Evolutionary conservation across 2,888 invertebrate genomes (phyloP).

Genomic region (Notodonta dromedarius): DNA sequence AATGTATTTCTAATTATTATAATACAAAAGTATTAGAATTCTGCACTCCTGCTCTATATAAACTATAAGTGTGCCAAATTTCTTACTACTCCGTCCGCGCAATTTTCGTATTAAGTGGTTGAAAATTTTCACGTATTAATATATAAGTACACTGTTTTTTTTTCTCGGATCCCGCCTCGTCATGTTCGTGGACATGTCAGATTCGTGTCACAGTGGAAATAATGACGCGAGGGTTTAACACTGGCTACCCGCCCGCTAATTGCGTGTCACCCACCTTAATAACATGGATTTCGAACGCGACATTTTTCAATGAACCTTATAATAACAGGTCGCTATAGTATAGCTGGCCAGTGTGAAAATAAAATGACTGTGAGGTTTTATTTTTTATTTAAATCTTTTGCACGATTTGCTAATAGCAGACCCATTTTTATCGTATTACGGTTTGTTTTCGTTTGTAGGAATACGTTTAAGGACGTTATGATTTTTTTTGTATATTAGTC

Average conservation of each 20-base stretch:
- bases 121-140: no score
- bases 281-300: constrained; percentile 27
- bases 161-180: constrained; percentile 26
- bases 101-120: no score
- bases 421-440: no score
- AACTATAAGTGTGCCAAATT: no score
- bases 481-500: no score
- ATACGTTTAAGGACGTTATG: no score
- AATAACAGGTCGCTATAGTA: constrained; percentile 7
- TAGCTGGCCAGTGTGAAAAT: constrained; percentile 9
- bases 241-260: constrained; percentile 44
- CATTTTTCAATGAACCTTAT: constrained; percentile 16
- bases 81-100: no score
- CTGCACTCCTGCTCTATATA: no score
- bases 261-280: constrained; percentile 40
- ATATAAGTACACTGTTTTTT: constrained; percentile 8
- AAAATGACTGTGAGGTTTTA: constrained; percentile 6
- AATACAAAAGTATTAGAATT: no score
- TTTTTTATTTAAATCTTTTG: constrained; percentile 14
- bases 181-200: constrained; percentile 37
- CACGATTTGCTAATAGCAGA: no score
- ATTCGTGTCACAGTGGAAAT: constrained; percentile 38
- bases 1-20: no score
- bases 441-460: no score
- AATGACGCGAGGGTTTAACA: constrained; percentile 46